A percentile compares a stretch with the other conserved stretches of the same genome.
These are phyloP conservation scores for Hipposideros larvatus DNA, from an alignment of 2,797 vertebrate species.

Conservation along the genomic window DNA sequence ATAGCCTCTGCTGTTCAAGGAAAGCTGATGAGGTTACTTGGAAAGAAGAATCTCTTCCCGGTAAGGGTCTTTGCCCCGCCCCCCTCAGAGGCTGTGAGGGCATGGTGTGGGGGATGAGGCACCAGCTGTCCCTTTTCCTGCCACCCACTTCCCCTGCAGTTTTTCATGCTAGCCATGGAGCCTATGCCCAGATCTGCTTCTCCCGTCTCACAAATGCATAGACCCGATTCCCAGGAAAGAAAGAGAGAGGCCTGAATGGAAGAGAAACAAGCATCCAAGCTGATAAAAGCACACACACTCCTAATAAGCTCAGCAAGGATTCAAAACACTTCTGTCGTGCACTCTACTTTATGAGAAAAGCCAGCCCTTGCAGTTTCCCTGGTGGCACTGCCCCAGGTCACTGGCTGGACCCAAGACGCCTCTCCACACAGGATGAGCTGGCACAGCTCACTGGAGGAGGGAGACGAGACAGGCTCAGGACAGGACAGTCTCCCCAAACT, in stretches of 20 bases:
- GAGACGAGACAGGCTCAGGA: not conserved
- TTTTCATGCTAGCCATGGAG: not conserved
- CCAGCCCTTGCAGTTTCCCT: not conserved
- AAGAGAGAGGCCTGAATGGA: accelerated
- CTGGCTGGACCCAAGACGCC: not conserved
- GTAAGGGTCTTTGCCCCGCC: not conserved
- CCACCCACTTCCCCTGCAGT: not conserved
- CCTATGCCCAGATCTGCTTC: not conserved
- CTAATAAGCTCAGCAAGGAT: not conserved
- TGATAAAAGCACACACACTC: not conserved
- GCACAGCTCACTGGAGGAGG: not conserved
- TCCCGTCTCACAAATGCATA: not conserved
- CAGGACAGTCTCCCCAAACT: not conserved
- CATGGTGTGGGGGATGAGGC: not conserved
- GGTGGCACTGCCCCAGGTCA: accelerated
- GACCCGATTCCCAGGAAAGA: not conserved
- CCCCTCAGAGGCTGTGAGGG: not conserved
- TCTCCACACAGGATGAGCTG: accelerated
- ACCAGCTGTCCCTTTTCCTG: not conserved
- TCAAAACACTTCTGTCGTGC: too few relatives aligned
- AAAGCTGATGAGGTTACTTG: not conserved
- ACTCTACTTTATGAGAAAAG: not conserved
- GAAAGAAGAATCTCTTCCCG: not conserved
- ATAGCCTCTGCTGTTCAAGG: not conserved
- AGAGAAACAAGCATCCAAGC: not conserved